phyloP scores from a whole-genome alignment of 2,113 vertebrate species.

The Tricholaema leucomelas region DNA sequence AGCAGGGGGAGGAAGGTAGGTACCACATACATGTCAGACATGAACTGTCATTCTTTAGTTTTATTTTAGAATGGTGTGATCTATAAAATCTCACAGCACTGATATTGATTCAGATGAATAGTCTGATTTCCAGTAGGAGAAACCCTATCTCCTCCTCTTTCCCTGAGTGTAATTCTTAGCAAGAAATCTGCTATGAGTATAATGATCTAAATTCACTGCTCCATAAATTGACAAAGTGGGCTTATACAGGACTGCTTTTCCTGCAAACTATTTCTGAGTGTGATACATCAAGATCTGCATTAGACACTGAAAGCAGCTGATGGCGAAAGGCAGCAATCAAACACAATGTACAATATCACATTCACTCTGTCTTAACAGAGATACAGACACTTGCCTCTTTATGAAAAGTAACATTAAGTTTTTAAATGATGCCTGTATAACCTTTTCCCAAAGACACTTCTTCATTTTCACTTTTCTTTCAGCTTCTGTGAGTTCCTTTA shows the following conservation, averaged over 20 bases:
- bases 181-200: background rate
- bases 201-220: background rate
- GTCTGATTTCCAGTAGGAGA: background rate
- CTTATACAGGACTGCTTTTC: background rate
- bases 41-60: background rate
- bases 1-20: background rate
- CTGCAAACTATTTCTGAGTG: background rate
- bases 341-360: background rate
- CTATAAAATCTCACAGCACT: background rate
- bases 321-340: background rate
- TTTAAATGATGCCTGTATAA: background rate
- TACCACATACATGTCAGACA: background rate
- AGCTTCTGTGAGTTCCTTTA: background rate
- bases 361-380: background rate
- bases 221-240: background rate
- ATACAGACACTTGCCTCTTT: background rate
- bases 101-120: background rate
- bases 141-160: background rate
- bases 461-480: background rate
- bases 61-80: background rate
- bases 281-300: background rate
- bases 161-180: background rate
- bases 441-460: background rate
- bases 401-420: background rate
- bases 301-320: background rate